A percentile compares a stretch with the other conserved stretches of the same genome.
phyloP scores from a whole-genome alignment of 1,140 invertebrate genomes.

The Octopus sinensis region DNA sequence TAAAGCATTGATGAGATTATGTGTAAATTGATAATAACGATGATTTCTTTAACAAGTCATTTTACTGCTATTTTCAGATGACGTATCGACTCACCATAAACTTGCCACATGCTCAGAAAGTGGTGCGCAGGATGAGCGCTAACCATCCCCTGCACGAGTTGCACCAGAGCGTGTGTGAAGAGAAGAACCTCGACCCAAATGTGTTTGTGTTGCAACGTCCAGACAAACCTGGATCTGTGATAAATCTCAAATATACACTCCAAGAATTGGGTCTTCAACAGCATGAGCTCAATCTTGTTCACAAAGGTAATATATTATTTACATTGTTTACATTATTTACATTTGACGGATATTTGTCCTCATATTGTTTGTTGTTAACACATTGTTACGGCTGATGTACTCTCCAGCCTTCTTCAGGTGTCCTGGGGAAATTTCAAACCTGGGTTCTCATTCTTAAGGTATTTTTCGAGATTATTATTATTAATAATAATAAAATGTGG shows the following conservation, averaged over 20 bases:
- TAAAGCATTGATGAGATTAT: too few relatives aligned
- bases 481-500: too few relatives aligned
- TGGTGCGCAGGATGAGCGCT: slow-evolving; percentile 71
- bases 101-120: slow-evolving; percentile 78
- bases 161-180: slow-evolving; percentile 72
- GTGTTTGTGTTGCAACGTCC: slow-evolving; percentile 79
- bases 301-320: not conserved
- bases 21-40: too few relatives aligned
- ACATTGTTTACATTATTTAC: too few relatives aligned
- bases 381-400: too few relatives aligned
- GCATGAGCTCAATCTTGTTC: slow-evolving; percentile 46
- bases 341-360: too few relatives aligned
- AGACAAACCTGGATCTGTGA: slow-evolving; percentile 58
- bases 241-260: slow-evolving; percentile 39
- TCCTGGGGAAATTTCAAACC: too few relatives aligned
- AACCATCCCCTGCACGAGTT: slow-evolving; percentile 68
- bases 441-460: too few relatives aligned
- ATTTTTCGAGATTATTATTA: too few relatives aligned
- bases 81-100: slow-evolving; percentile 78
- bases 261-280: slow-evolving; percentile 30
- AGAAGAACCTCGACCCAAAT: slow-evolving; percentile 72
- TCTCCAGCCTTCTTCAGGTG: too few relatives aligned
- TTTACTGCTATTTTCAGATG: slow-evolving; percentile 55
- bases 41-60: too few relatives aligned
- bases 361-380: too few relatives aligned